These are phyloP conservation scores for Pseudeuparius sepicola DNA, from an alignment of 2,888 invertebrate species.

Conservation along the genomic window DNA sequence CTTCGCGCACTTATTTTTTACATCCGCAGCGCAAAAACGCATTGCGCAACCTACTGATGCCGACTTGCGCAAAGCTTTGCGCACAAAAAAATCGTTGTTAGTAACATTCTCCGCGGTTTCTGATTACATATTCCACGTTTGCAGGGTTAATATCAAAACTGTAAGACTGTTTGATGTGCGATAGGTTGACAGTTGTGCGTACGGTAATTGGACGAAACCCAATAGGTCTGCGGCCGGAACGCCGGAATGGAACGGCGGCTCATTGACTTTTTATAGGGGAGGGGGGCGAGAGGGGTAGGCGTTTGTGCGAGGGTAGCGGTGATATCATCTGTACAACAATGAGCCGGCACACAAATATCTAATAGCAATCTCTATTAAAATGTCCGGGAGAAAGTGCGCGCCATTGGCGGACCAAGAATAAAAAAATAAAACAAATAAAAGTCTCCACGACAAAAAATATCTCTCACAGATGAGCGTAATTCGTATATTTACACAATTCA, in stretches of 20 bases:
- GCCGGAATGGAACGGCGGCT: conserved; percentile 12
- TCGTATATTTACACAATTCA: too few species aligned
- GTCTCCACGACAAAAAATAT: too few species aligned
- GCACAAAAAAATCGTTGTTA: too few species aligned
- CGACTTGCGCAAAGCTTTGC: too few species aligned
- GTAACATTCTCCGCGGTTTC: too few species aligned
- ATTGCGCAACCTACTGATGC: too few species aligned
- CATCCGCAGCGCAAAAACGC: too few species aligned
- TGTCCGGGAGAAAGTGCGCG: conserved; percentile 20
- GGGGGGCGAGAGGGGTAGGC: conserved; percentile 16
- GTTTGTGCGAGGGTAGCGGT: conserved; percentile 23
- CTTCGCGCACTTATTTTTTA: too few species aligned
- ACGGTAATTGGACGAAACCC: conserved; percentile 28
- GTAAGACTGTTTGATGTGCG: conserved; percentile 15
- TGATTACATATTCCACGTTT: too few species aligned
- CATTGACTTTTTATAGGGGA: conserved; percentile 25
- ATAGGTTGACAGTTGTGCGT: conserved; percentile 25
- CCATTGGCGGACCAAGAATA: conserved; percentile 11
- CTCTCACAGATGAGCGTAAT: too few species aligned
- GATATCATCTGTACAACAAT: conserved; percentile 30
- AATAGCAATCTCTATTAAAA: conserved; percentile 32
- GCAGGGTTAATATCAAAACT: background rate
- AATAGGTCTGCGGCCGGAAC: conserved; percentile 22
- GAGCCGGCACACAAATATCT: conserved; percentile 31
- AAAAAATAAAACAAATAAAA: background rate